Percentiles rank a stretch among this genome's conserved stretches.
phyloP scores from a whole-genome alignment of 2,113 vertebrate species.

The Scalopus aquaticus region DNA sequence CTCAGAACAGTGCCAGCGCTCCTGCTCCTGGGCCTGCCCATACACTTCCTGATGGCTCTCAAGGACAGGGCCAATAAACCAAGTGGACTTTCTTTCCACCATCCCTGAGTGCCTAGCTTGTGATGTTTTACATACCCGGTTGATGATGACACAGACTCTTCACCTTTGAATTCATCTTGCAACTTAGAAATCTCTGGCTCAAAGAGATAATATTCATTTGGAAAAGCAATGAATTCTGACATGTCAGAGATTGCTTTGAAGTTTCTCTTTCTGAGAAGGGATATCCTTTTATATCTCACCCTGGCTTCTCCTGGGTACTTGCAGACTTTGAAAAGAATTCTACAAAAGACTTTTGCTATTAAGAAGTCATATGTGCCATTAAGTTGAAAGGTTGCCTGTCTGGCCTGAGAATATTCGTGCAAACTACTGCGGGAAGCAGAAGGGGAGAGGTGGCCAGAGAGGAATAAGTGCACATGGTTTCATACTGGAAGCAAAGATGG shows the following conservation, averaged over 20 bases:
- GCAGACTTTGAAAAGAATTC: slow-evolving; percentile 57
- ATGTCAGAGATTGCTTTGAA: slow-evolving; percentile 51
- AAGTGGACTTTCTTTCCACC: background rate
- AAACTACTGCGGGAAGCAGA: slow-evolving; percentile 9
- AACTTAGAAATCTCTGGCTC: slow-evolving; percentile 36
- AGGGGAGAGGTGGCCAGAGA: slow-evolving; percentile 25
- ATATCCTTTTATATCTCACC: slow-evolving; percentile 33
- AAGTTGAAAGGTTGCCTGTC: slow-evolving; percentile 55
- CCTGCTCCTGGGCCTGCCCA: background rate
- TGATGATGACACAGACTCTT: background rate
- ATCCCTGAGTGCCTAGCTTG: background rate
- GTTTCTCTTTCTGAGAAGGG: slow-evolving; percentile 58
- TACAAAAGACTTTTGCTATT: slow-evolving; percentile 43
- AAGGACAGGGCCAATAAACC: background rate
- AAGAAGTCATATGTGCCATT: slow-evolving; percentile 46
- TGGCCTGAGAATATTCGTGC: background rate
- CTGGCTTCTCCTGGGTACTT: background rate
- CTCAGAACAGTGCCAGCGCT: background rate
- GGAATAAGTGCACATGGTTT: slow-evolving; percentile 62
- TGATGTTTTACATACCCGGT: background rate
- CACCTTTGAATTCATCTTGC: slow-evolving; percentile 41
- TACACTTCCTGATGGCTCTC: background rate
- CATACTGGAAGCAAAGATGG: slow-evolving; percentile 10
- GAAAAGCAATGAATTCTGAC: slow-evolving; percentile 55
- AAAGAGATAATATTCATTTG: slow-evolving; percentile 57